Conservation (phyloP, 1,140 invertebrate genomes). For the Scaptomyza pallida region DNA sequence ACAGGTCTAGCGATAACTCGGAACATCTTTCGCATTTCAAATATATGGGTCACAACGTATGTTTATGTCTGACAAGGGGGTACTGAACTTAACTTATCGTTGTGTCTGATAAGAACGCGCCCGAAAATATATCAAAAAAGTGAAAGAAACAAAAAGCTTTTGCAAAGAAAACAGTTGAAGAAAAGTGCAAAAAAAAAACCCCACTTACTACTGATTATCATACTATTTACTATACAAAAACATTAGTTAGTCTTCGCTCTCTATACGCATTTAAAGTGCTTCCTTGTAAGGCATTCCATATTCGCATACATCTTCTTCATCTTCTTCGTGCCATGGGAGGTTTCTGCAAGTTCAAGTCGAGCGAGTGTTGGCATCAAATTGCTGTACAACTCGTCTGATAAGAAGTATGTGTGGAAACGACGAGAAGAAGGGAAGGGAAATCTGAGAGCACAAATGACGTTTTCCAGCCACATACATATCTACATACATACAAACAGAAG, state of each 20-base stretch:
- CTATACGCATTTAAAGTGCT: too few relatives aligned
- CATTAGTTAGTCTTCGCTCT: too few relatives aligned
- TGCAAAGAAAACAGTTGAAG: not conserved
- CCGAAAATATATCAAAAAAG: not conserved
- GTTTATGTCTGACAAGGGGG: slow-evolving; percentile 1
- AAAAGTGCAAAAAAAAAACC: not conserved
- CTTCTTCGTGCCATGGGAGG: not conserved
- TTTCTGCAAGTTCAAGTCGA: slow-evolving; percentile 11
- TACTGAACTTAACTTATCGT: slow-evolving; percentile 3
- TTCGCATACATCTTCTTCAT: not conserved
- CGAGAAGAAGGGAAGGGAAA: not conserved
- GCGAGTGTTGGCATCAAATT: slow-evolving; percentile 36
- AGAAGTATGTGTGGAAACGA: not conserved
- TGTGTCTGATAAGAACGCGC: slow-evolving; percentile 37
- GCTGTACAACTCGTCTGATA: slow-evolving; percentile 21
- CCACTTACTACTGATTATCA: too few relatives aligned
- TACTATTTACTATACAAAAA: too few relatives aligned
- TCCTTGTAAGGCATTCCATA: too few relatives aligned
- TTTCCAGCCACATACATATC: not conserved
- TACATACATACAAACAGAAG: too few relatives aligned
- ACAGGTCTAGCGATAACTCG: not conserved
- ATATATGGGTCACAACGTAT: slow-evolving; percentile 24
- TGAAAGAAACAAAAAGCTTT: too few relatives aligned
- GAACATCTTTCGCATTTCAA: not conserved
- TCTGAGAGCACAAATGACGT: not conserved